phyloP scores from a whole-genome alignment of 2,888 invertebrate genomes.

The Tanypteryx hageni region DNA sequence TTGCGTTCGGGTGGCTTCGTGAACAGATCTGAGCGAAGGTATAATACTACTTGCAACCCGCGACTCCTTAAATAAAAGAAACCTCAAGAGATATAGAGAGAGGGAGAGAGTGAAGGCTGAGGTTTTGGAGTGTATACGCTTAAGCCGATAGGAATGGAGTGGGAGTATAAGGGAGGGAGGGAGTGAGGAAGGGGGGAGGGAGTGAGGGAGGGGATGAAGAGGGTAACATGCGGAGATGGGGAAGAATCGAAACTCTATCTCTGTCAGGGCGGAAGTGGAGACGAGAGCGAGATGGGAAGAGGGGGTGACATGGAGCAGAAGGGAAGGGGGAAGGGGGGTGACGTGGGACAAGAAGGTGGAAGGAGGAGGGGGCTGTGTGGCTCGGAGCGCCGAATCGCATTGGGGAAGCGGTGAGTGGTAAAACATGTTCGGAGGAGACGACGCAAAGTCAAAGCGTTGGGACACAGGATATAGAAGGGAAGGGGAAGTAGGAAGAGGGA shows the following conservation, averaged over 20 bases:
- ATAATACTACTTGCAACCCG: neutral
- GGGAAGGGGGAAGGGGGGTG: neutral
- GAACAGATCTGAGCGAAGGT: no score
- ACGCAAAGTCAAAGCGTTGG: conserved; percentile 1
- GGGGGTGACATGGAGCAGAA: no score
- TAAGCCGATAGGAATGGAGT: neutral
- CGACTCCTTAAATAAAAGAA: neutral
- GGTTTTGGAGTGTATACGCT: neutral
- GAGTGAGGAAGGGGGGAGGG: neutral
- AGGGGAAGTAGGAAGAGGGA: neutral
- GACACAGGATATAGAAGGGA: neutral
- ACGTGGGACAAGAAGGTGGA: neutral
- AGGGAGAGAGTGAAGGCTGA: neutral
- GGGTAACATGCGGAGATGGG: neutral
- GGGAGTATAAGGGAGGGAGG: neutral
- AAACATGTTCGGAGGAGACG: neutral
- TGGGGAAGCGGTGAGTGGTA: conserved; percentile 15
- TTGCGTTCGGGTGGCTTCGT: no score
- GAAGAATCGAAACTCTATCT: conserved; percentile 1
- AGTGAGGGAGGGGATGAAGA: neutral
- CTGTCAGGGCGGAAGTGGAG: neutral
- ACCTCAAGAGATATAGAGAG: neutral
- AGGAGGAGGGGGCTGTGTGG: neutral
- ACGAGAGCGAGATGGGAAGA: no score
- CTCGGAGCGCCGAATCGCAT: neutral